Evolutionary conservation across 1,140 invertebrate genomes (phyloP), one percentile per base, ranked within the genome.

Genomic region (Drosophila ercepeae): DNA sequence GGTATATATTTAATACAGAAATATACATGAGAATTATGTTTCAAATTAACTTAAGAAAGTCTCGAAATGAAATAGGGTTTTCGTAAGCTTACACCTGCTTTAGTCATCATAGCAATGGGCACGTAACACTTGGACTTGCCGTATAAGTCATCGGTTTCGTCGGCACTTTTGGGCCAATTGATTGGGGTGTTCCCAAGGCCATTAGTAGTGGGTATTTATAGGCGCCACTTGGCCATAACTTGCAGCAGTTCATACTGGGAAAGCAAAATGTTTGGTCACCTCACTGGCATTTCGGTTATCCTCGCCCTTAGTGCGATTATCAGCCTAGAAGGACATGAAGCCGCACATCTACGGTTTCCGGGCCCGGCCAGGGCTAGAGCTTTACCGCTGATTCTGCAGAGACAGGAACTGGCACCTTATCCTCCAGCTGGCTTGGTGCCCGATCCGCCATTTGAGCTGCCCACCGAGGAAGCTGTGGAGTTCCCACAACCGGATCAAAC

Each of bases 111-210:
- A 5, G 18, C 53, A 16, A 48, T 59, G 60, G 63, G 70, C 78
- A 86, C 79, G 79, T 84, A 73, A 72, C 39, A 27, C 36, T 84
- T 53, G 53, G 75, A 48, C 42, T 59, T 49, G 61, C 76, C 81
- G 51, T 76, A 81, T 73, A 86, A 76, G 81, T 76, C 81, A 86
- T 64, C 58, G 78, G 58, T 76, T 78, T 82, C 51, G 78, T 58
- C 13, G 42, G 45, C 27, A 65, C 45, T 32, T 69, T 84, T 69
- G 69, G 61, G 60, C 50, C 69, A 60, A 23, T 51, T 48, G 23
- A 44, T 41, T 57, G 74, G 59, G 42, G 45, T 64, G 67, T 48
- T 11, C 32, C 44, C 50, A 79, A 83, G 72, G 76, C 61, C 48
- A 57, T 7, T 16, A 34, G 14, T 50, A 21, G 19, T 27, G 52